Evolutionary conservation across 30 jellyfish, hydroid and myxozoan species (phyloP).

Genomic region (Chironex yamaguchii): DNA sequence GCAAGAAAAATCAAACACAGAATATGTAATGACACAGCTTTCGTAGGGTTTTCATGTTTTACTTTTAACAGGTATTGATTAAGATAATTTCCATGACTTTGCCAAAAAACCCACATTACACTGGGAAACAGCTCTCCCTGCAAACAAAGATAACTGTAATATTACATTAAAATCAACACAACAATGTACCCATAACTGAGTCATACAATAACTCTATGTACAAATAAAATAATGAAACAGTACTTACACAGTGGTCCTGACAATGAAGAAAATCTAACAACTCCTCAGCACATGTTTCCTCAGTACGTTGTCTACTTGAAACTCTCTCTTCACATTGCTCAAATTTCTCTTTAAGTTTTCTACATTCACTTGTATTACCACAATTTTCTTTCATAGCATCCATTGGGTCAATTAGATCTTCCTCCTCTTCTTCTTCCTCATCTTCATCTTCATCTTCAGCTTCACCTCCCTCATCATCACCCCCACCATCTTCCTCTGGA

Average conservation of each 20-base stretch:
- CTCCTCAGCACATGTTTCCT: conserved; percentile 79
- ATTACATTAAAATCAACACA: too few species aligned
- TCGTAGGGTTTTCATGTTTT: too few species aligned
- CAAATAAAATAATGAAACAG: too few species aligned
- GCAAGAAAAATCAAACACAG: too few species aligned
- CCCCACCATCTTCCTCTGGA: neutral
- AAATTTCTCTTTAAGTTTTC: conserved; percentile 54
- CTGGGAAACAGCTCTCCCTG: too few species aligned
- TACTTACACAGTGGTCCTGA: conserved; percentile 86
- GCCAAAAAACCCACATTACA: too few species aligned
- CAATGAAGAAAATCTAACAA: conserved; percentile 74
- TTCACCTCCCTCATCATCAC: conserved; percentile 40
- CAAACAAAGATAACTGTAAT: too few species aligned
- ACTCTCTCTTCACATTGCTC: conserved; percentile 86
- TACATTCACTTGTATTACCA: conserved; percentile 59
- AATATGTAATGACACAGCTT: too few species aligned
- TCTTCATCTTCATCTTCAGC: conserved; percentile 82
- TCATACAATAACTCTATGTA: too few species aligned
- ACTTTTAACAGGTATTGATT: too few species aligned
- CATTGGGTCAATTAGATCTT: conserved; percentile 74
- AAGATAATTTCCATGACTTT: too few species aligned
- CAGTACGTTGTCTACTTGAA: conserved; percentile 64
- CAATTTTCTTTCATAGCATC: conserved; percentile 72
- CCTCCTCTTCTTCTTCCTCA: conserved; percentile 92
- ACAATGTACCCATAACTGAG: too few species aligned